These are phyloP conservation scores for Melanostoma mellinum DNA, from an alignment of 2,888 invertebrate genomes.

Conservation along the genomic window DNA sequence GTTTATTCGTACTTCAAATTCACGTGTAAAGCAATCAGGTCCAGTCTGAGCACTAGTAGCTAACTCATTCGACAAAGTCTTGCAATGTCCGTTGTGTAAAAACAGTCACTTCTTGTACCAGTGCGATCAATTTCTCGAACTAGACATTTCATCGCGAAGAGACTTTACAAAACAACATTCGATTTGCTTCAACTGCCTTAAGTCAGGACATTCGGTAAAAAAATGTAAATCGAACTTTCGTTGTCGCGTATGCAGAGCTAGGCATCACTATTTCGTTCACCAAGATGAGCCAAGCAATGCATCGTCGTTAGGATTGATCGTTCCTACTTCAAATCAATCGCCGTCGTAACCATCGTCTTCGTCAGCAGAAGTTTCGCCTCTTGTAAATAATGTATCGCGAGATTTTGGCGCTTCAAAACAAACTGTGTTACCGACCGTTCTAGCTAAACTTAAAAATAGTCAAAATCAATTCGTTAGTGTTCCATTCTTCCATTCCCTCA, in stretches of 20 bases:
- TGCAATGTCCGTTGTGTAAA: constrained; percentile 8
- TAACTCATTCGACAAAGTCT: not conserved
- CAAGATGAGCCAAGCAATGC: not conserved
- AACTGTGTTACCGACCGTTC: not conserved
- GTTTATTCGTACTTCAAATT: too few relatives aligned
- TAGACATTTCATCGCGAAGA: constrained; percentile 7
- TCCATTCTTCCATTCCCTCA: too few relatives aligned
- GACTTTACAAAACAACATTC: constrained; percentile 1
- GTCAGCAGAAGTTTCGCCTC: not conserved
- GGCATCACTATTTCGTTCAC: not conserved
- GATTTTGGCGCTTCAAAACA: not conserved
- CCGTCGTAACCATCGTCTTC: not conserved
- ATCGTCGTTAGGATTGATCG: too few relatives aligned
- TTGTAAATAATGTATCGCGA: not conserved
- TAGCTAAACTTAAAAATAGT: too few relatives aligned
- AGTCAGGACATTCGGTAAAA: not conserved
- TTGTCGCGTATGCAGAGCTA: not conserved
- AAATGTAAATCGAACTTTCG: not conserved
- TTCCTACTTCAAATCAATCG: too few relatives aligned
- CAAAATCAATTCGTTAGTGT: too few relatives aligned
- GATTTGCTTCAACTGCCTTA: constrained; percentile 20
- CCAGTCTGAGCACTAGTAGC: not conserved
- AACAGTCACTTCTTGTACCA: not conserved
- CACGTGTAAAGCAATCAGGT: not conserved
- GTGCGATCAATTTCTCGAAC: not conserved